A percentile compares a stretch with the other conserved stretches of the same genome.
Evolutionary conservation across 1,140 invertebrate genomes (phyloP).

Genomic region (Drosophila truncata): DNA sequence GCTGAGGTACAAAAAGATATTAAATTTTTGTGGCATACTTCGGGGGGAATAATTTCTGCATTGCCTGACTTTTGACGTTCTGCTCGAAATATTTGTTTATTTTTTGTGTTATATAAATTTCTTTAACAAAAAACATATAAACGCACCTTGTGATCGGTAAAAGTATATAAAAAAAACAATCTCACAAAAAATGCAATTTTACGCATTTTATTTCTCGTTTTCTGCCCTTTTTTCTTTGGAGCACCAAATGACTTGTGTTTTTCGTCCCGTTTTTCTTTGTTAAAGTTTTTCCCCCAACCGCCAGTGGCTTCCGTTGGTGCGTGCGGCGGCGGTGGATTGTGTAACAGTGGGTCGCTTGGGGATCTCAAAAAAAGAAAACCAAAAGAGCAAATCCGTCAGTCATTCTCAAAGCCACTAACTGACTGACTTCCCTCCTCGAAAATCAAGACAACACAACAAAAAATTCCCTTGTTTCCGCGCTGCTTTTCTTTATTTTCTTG

Average conservation of each 20-base stretch:
- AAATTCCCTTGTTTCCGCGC: slow-evolving; percentile 58
- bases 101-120: no score
- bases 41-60: background rate
- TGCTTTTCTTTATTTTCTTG: slow-evolving; percentile 33
- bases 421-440: slow-evolving; percentile 30
- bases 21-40: background rate
- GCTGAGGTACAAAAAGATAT: no score
- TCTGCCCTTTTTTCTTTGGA: slow-evolving; percentile 10
- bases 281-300: slow-evolving; percentile 15
- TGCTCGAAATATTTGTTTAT: fast-evolving
- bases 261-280: slow-evolving; percentile 23
- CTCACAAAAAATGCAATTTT: slow-evolving; percentile 46
- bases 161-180: slow-evolving; percentile 63
- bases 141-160: slow-evolving; percentile 36
- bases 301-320: slow-evolving; percentile 54
- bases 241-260: slow-evolving; percentile 61
- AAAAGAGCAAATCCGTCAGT: slow-evolving; percentile 30
- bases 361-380: slow-evolving; percentile 2
- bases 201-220: slow-evolving; percentile 54
- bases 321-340: slow-evolving; percentile 32
- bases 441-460: slow-evolving; percentile 38
- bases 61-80: background rate
- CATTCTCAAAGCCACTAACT: slow-evolving; percentile 28
- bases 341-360: slow-evolving; percentile 9
- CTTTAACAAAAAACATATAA: background rate